Evolutionary conservation across 2,888 invertebrate species (phyloP).

Genomic region (Napeogenes sylphis): DNA sequence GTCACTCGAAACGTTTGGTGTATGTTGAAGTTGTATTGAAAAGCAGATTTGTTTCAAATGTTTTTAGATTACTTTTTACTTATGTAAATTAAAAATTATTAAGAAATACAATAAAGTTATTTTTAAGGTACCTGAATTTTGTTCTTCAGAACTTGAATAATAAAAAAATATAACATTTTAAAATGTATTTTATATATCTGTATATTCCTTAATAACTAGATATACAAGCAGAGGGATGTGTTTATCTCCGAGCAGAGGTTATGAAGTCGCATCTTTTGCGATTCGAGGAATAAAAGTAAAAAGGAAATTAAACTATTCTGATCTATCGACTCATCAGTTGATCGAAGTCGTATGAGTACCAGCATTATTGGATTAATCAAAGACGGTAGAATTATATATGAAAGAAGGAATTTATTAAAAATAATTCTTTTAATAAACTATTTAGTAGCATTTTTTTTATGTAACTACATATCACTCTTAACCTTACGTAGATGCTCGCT

Average conservation of each 20-base stretch:
- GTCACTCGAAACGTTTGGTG: too few species aligned
- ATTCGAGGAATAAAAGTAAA: background rate
- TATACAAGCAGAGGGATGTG: background rate
- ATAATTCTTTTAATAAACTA: too few species aligned
- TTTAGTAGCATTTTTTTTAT: too few species aligned
- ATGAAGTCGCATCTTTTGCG: background rate
- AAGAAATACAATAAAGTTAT: too few species aligned
- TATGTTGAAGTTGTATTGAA: conserved; percentile 1
- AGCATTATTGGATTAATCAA: too few species aligned
- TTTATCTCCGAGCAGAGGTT: conserved; percentile 1
- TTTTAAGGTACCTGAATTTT: too few species aligned
- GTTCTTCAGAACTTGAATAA: too few species aligned
- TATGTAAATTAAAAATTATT: background rate
- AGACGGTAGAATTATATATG: too few species aligned
- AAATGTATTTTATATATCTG: background rate
- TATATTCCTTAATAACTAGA: background rate
- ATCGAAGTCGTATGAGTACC: too few species aligned
- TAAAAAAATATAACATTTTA: background rate
- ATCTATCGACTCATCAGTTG: background rate
- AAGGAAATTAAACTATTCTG: background rate
- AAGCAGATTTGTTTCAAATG: background rate
- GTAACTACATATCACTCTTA: too few species aligned
- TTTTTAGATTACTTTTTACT: conserved; percentile 1
- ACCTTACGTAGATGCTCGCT: too few species aligned
- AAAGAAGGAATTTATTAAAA: too few species aligned